Conservation (phyloP, 1,140 invertebrate species). For the Aphis gossypii region DNA sequence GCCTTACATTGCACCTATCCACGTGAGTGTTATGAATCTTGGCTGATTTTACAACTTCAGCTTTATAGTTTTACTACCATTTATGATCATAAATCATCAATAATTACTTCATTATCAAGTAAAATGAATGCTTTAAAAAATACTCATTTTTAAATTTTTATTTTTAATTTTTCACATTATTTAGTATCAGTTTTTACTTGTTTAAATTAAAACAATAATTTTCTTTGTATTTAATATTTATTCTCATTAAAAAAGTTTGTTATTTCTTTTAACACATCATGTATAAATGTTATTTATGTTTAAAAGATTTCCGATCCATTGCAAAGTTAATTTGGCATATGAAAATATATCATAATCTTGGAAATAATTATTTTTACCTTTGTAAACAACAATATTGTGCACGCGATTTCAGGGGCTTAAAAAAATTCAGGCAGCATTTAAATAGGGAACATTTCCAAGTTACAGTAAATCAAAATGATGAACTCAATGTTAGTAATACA, state of each 20-base stretch:
- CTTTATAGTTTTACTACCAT: neutral
- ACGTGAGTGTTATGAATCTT: neutral
- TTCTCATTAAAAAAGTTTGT: neutral
- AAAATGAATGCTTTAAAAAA: neutral
- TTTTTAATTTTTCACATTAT: neutral
- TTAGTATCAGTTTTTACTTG: too few relatives aligned
- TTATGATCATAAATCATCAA: neutral
- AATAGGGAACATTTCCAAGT: neutral
- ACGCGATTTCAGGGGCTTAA: neutral
- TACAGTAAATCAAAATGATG: neutral
- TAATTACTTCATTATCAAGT: neutral
- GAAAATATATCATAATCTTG: neutral
- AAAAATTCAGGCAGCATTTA: too few relatives aligned
- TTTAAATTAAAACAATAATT: neutral
- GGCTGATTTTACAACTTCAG: neutral
- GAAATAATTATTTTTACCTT: neutral
- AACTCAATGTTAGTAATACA: neutral
- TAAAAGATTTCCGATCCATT: neutral
- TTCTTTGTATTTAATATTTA: neutral
- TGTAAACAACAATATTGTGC: neutral
- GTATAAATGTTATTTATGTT: neutral
- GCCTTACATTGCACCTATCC: neutral
- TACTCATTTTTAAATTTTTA: neutral
- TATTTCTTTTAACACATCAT: neutral
- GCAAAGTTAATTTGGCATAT: neutral